Evolutionary conservation across 2,888 invertebrate species (phyloP).

Genomic region (Drosophila austrosaltans): DNA sequence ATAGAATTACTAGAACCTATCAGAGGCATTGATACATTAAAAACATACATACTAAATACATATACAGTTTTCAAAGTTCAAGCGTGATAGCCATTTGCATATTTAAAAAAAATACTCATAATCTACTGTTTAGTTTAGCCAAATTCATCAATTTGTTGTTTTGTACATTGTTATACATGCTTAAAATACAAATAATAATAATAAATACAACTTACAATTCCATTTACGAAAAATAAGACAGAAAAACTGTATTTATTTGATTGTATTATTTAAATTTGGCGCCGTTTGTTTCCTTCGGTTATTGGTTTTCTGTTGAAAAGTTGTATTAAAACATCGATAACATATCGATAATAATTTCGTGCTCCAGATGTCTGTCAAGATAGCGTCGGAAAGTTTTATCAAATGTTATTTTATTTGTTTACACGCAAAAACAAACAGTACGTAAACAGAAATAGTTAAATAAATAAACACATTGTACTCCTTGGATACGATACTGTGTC

Average conservation of each 20-base stretch:
- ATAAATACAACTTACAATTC: slow-evolving; percentile 55
- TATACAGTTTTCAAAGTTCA: slow-evolving; percentile 16
- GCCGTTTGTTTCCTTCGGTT: background rate
- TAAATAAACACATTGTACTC: slow-evolving; percentile 65
- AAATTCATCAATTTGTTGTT: slow-evolving; percentile 74
- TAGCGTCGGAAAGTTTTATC: background rate
- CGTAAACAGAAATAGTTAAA: slow-evolving; percentile 52
- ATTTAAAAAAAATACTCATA: slow-evolving; percentile 39
- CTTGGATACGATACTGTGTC: slow-evolving; percentile 34
- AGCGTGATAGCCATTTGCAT: slow-evolving; percentile 49
- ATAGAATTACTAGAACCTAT: slow-evolving; percentile 15
- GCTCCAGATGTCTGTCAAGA: slow-evolving; percentile 9
- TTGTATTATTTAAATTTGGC: slow-evolving; percentile 15
- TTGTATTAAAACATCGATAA: too few relatives aligned
- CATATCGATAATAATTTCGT: background rate
- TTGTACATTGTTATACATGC: slow-evolving; percentile 77
- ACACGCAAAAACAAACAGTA: slow-evolving; percentile 68
- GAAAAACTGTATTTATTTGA: background rate
- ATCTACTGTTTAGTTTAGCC: slow-evolving; percentile 68
- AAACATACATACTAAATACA: slow-evolving; percentile 20
- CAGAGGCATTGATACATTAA: slow-evolving; percentile 33
- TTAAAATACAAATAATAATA: slow-evolving; percentile 57
- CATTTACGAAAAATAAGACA: slow-evolving; percentile 1
- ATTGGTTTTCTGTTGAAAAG: too few relatives aligned
- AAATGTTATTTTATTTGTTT: slow-evolving; percentile 23